phyloP scores from a whole-genome alignment of 2,113 vertebrate species.

The Terrapene triunguis region DNA sequence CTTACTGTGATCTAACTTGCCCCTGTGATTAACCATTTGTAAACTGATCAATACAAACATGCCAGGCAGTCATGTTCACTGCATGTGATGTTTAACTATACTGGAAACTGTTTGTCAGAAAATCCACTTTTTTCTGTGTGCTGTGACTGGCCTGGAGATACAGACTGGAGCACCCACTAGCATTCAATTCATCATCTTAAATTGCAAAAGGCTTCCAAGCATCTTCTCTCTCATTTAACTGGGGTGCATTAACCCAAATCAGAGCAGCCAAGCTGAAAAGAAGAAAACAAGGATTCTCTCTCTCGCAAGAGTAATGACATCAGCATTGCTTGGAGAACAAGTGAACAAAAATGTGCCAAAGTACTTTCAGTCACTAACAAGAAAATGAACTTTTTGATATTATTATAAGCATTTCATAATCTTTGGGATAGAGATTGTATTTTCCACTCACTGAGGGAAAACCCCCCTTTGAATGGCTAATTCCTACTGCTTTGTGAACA shows the following conservation, averaged over 20 bases:
- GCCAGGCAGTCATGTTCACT: background rate
- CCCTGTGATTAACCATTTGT: background rate
- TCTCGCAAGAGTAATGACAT: background rate
- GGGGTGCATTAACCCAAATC: background rate
- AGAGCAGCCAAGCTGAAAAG: background rate
- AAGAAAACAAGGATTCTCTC: background rate
- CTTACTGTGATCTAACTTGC: background rate
- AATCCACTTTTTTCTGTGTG: background rate
- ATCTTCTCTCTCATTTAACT: background rate
- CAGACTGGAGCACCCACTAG: background rate
- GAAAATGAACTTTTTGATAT: background rate
- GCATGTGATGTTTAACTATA: background rate
- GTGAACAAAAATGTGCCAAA: background rate
- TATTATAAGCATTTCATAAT: background rate
- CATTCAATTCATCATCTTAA: background rate
- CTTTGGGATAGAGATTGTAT: background rate
- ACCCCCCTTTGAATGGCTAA: fast-evolving
- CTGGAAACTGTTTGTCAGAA: background rate
- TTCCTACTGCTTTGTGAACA: background rate
- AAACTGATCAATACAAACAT: background rate
- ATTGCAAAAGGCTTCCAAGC: background rate
- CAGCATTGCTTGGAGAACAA: background rate
- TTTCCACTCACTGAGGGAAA: background rate
- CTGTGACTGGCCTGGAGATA: background rate
- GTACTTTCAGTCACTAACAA: background rate